These are phyloP conservation scores for Aleadryas rufinucha DNA, from an alignment of 2,113 vertebrate genomes.

Conservation along the genomic window DNA sequence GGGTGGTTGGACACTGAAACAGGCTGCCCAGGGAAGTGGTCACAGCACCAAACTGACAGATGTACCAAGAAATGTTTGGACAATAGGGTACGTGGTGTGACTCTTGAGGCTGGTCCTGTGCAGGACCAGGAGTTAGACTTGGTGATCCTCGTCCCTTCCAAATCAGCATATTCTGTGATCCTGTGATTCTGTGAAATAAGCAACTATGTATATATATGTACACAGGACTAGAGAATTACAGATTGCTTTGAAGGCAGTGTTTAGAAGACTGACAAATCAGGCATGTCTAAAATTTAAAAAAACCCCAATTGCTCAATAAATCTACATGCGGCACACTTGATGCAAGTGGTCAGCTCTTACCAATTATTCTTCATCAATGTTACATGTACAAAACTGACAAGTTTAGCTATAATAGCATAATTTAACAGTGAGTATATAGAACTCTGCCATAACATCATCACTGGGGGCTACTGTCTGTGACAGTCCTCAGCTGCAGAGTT, in stretches of 20 bases:
- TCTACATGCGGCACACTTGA: background rate
- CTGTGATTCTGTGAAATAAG: background rate
- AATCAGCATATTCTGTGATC: background rate
- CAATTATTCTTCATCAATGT: background rate
- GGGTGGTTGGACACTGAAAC: background rate
- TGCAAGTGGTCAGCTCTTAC: background rate
- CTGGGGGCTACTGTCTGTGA: background rate
- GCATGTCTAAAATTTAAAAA: background rate
- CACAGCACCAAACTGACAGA: background rate
- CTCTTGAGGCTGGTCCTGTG: background rate
- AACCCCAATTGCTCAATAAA: background rate
- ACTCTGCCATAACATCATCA: background rate
- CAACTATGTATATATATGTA: rapidly evolving
- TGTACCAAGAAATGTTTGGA: background rate
- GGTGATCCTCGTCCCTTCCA: background rate
- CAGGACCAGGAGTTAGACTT: background rate
- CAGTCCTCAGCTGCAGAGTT: background rate
- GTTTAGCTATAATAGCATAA: background rate
- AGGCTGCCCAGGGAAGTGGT: background rate
- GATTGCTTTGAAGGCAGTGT: background rate
- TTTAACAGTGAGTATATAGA: background rate
- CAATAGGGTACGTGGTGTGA: background rate
- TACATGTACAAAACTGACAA: background rate
- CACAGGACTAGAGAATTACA: background rate
- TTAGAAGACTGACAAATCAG: background rate